phyloP scores from a whole-genome alignment of 2,113 vertebrate species.

The Clarias gariepinus region DNA sequence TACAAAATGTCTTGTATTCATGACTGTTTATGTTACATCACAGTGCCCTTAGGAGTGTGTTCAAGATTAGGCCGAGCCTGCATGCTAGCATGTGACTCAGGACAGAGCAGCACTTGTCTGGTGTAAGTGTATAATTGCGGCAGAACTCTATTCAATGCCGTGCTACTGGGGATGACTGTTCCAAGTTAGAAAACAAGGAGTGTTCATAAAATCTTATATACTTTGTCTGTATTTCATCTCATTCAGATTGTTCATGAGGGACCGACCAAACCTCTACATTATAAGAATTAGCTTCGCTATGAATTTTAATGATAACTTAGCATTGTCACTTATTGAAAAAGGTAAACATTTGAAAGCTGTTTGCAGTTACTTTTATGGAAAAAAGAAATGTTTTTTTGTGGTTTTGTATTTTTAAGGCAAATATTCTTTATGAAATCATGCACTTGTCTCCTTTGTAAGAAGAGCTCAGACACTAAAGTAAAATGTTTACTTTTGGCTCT shows the following conservation, averaged over 20 bases:
- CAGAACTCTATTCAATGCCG: neutral
- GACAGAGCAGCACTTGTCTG: constrained; percentile 10
- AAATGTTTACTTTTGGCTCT: neutral
- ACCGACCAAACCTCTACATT: neutral
- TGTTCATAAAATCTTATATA: neutral
- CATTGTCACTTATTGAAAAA: neutral
- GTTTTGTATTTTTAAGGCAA: neutral
- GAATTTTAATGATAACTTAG: neutral
- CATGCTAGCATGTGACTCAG: constrained; percentile 41
- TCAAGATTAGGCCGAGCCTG: neutral
- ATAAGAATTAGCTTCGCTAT: neutral
- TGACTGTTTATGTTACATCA: constrained; percentile 42
- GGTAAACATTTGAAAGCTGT: neutral
- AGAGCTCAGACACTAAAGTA: neutral
- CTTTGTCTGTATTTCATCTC: neutral
- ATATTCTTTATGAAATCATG: neutral
- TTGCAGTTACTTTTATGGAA: neutral
- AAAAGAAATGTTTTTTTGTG: neutral
- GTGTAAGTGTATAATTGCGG: neutral
- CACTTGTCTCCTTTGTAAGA: neutral
- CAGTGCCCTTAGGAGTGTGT: constrained; percentile 20
- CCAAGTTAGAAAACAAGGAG: neutral
- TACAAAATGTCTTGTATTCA: constrained; percentile 35
- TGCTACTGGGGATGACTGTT: neutral
- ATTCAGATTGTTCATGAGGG: neutral